phyloP scores from a whole-genome alignment of 53 echinoderm and acorn worm species.

The Stichopus horrens region DNA sequence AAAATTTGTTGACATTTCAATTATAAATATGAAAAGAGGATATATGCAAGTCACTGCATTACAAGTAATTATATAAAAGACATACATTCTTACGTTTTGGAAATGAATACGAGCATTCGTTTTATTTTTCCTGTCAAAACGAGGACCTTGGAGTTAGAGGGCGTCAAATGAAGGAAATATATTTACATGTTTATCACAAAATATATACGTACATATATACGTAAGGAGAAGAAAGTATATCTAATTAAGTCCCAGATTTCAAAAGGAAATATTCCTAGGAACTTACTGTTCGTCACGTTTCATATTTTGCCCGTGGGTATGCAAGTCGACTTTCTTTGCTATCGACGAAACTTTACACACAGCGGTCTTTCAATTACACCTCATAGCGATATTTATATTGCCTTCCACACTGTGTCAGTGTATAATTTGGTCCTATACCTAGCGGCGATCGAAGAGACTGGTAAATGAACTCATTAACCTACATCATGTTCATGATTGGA shows the following conservation, averaged over 20 bases:
- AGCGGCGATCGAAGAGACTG: neutral
- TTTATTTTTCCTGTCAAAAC: too few relatives aligned
- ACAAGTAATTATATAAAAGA: too few relatives aligned
- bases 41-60: too few relatives aligned
- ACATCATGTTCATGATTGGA: neutral
- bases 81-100: too few relatives aligned
- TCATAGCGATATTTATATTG: neutral
- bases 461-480: neutral
- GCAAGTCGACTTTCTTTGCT: neutral
- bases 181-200: too few relatives aligned
- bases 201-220: too few relatives aligned
- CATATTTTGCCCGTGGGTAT: neutral
- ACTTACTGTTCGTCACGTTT: neutral
- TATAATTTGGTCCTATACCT: neutral
- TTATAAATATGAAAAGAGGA: too few relatives aligned
- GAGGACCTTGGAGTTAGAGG: too few relatives aligned
- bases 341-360: neutral
- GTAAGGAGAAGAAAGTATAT: too few relatives aligned
- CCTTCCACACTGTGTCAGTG: neutral
- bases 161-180: too few relatives aligned
- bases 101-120: too few relatives aligned
- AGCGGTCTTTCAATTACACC: neutral
- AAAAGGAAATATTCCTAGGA: neutral
- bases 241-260: neutral
- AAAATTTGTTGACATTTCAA: too few relatives aligned